Evolutionary conservation across 1,140 invertebrate species (phyloP).

Genomic region (Thaumatotibia leucotreta): DNA sequence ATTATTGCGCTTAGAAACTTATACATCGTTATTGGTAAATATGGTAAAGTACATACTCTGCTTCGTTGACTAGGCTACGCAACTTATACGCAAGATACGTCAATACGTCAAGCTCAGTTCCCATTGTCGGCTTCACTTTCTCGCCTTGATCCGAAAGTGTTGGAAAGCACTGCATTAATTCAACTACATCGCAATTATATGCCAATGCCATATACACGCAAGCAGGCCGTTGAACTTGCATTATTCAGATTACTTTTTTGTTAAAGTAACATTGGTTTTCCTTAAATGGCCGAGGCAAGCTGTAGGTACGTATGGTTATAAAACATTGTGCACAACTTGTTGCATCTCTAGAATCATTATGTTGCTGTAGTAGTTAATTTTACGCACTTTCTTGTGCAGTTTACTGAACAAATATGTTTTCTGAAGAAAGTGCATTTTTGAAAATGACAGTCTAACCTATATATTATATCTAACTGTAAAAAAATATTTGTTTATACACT

Average conservation of each 20-base stretch:
- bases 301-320: background rate
- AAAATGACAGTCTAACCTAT: no score
- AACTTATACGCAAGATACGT: background rate
- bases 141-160: conserved; percentile 53
- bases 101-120: conserved; percentile 6
- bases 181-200: conserved; percentile 34
- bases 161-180: conserved; percentile 61
- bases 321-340: background rate
- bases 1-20: no score
- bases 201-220: conserved; percentile 34
- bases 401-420: no score
- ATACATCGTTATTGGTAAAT: no score
- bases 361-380: no score
- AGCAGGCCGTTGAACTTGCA: conserved; percentile 28
- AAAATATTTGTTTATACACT: no score
- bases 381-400: no score
- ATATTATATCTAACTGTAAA: no score
- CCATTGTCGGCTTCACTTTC: conserved; percentile 37
- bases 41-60: no score
- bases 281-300: background rate
- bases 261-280: background rate
- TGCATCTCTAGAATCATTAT: background rate
- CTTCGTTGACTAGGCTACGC: background rate
- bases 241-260: conserved; percentile 7
- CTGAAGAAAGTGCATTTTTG: no score